Percentiles rank a stretch among this genome's conserved stretches.
Evolutionary conservation across 2,888 invertebrate species (phyloP).

Genomic region (Drosophila austrosaltans): DNA sequence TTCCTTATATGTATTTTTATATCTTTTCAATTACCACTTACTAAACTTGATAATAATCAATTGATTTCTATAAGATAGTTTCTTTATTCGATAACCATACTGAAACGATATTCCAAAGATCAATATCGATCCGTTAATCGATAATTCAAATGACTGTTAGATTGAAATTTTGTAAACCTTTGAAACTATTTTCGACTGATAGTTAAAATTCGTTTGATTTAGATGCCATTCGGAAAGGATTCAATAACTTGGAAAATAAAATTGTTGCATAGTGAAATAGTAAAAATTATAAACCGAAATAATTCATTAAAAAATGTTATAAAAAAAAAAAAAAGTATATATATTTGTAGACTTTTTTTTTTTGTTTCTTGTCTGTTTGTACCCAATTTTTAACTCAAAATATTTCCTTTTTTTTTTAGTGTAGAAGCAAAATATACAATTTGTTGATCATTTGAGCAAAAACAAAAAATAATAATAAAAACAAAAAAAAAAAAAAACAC

Average conservation of each 20-base stretch:
- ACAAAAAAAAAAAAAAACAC: slow-evolving; percentile 9
- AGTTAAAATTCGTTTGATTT: too few species aligned
- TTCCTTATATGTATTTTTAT: too few species aligned
- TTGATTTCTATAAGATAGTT: too few species aligned
- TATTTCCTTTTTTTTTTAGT: slow-evolving; percentile 37
- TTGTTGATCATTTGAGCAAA: slow-evolving; percentile 34
- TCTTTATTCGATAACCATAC: too few species aligned
- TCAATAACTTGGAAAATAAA: background rate
- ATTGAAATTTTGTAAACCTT: too few species aligned
- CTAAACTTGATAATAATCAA: too few species aligned
- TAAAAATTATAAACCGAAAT: slow-evolving; percentile 1
- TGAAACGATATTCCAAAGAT: too few species aligned
- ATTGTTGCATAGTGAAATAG: slow-evolving; percentile 7
- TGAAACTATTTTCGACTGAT: too few species aligned
- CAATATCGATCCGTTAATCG: too few species aligned
- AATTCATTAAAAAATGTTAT: slow-evolving; percentile 12
- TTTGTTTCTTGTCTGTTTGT: slow-evolving; percentile 32
- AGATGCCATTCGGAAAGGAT: background rate
- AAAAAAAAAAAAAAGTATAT: slow-evolving; percentile 11
- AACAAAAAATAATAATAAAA: slow-evolving; percentile 13
- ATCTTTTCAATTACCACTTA: too few species aligned
- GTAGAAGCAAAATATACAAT: slow-evolving; percentile 49
- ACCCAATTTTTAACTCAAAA: slow-evolving; percentile 12
- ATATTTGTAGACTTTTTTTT: background rate
- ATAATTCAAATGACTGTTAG: too few species aligned